Base-by-base conservation (phyloP, 2,797 vertebrate species). In the Cheirogaleus major region DNA sequence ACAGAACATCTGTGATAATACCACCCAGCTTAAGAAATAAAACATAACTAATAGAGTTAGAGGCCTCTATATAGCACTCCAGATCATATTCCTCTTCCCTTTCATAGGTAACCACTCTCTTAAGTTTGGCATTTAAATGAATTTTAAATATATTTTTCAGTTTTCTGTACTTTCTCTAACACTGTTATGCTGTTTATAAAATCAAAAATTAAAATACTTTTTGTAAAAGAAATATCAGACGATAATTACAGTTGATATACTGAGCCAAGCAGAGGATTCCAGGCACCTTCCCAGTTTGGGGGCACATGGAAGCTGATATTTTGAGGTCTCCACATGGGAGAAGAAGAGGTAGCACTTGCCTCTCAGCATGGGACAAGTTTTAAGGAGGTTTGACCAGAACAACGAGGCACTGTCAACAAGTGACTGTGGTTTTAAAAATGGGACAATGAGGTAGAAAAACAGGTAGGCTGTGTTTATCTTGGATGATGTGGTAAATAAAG, bases 191-290 rank as follows among this genome's bases (percentile, higher is more conserved):
- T 92, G 38, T 14, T 96, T 86, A 57, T 93, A 85, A 96, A 65
- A 73, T 89, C 73, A 72, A 95, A 94, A n/a, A 81, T 38, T 61
- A 93, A 95, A 89, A 82, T 85, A 93, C 10, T 88, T 25, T 95
- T 87, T 95, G 30, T 61, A 63, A 92, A 95, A 92, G 32, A 55
- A 88, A 85, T 23, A 23, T 15, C n/a, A 81, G 18, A 1, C 38
- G 55, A 94, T 2, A 96, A 85, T 82, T 63, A 45, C 2, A 91
- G 18, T 59, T 81, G 50, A 70, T 52, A 27, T 20, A 27, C 30
- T 45, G 18, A 95, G 23, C 4, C 18, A 78, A 63, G 67, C 18
- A 17, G 4, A 79, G 17, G 23, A 72, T 72, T 69, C 69, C 9
- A 78, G 73, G 35, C 15, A 32, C 20, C 35, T 61, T 6, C 4